A percentile compares a stretch with the other conserved stretches of the same genome.
Evolutionary conservation across 2,797 vertebrate genomes (phyloP).

Genomic region (Schizothorax lantsangensis): DNA sequence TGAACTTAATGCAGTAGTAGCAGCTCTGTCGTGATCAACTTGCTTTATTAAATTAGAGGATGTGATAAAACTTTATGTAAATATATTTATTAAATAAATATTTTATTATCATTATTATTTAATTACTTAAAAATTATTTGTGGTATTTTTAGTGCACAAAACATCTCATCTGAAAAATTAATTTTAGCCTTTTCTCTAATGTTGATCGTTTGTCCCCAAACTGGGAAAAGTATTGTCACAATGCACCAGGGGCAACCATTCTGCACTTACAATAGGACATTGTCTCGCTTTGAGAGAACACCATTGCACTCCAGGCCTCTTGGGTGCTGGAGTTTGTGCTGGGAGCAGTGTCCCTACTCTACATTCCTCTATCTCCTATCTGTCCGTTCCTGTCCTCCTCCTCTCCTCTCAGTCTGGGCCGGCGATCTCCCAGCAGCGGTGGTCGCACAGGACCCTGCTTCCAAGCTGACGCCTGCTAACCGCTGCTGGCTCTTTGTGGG

Average conservation of each 20-base stretch:
- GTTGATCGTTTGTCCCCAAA: constrained; percentile 1
- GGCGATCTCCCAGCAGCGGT: constrained; percentile 31
- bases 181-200: not conserved
- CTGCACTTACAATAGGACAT: constrained; percentile 26
- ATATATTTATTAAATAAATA: not conserved
- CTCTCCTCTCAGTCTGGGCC: constrained; percentile 32
- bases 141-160: not conserved
- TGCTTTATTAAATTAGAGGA: not conserved
- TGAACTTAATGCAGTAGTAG: constrained; percentile 5
- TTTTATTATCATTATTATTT: not conserved
- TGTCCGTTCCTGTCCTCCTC: constrained; percentile 50
- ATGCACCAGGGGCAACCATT: constrained; percentile 20
- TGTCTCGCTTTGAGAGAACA: constrained; percentile 9
- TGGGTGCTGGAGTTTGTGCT: constrained; percentile 32
- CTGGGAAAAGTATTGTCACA: not conserved
- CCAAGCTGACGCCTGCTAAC: constrained; percentile 76
- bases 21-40: constrained; percentile 43
- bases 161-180: not conserved
- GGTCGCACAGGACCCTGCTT: constrained; percentile 67
- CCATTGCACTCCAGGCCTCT: not conserved
- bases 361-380: constrained; percentile 31
- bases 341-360: constrained; percentile 40
- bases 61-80: not conserved
- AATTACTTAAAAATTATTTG: not conserved
- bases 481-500: constrained; percentile 76